These are phyloP conservation scores for Lethenteron reissneri DNA, from an alignment of 2,113 vertebrate genomes.

Conservation along the genomic window DNA sequence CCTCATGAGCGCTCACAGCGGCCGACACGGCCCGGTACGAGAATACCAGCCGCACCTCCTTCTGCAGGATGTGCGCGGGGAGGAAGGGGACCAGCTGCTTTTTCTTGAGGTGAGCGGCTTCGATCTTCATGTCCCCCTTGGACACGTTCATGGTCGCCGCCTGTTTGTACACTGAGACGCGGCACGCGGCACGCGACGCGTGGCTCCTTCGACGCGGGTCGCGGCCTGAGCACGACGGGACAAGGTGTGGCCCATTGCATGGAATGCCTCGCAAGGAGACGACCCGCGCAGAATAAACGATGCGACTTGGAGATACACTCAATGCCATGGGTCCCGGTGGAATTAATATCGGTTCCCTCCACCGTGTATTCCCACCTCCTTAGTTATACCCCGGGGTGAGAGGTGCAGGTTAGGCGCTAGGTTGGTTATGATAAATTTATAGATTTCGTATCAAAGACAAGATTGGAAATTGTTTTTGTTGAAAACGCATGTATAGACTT, in stretches of 20 bases:
- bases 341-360: too few relatives aligned
- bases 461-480: too few relatives aligned
- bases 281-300: background rate
- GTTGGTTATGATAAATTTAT: too few relatives aligned
- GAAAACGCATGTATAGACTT: too few relatives aligned
- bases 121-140: constrained; percentile 85
- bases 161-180: constrained; percentile 67
- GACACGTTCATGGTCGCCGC: constrained; percentile 75
- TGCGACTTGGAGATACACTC: background rate
- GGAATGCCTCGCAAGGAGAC: constrained; percentile 11
- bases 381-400: too few relatives aligned
- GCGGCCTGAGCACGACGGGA: too few relatives aligned
- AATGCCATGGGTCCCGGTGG: background rate
- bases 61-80: constrained; percentile 60
- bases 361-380: too few relatives aligned
- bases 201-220: too few relatives aligned
- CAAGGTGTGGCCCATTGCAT: constrained; percentile 11
- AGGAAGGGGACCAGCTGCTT: constrained; percentile 79
- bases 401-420: too few relatives aligned
- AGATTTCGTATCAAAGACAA: too few relatives aligned
- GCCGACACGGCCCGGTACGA: too few relatives aligned
- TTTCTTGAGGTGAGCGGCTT: constrained; percentile 74
- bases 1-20: too few relatives aligned
- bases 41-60: constrained; percentile 18
- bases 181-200: background rate